Evolutionary conservation across 2,888 invertebrate species (phyloP).

Genomic region (Drosophila mulleri): DNA sequence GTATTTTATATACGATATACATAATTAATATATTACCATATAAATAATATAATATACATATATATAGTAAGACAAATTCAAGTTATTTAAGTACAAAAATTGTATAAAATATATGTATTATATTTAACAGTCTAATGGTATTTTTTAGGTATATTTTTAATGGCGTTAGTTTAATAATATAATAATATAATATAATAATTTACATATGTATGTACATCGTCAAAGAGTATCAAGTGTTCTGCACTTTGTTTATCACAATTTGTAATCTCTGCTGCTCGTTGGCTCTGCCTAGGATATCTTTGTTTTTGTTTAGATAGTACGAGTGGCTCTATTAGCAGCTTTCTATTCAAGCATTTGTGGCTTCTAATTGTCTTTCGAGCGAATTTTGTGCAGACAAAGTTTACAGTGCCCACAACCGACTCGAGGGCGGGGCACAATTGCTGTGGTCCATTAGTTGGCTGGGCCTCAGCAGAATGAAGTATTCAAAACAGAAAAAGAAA

Average conservation of each 20-base stretch:
- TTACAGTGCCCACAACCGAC: conserved; percentile 22
- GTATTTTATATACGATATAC: too few relatives aligned
- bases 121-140: too few relatives aligned
- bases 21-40: too few relatives aligned
- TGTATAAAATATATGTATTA: too few relatives aligned
- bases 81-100: too few relatives aligned
- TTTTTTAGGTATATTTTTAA: too few relatives aligned
- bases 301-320: conserved; percentile 43
- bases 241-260: background rate
- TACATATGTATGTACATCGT: too few relatives aligned
- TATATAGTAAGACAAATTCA: too few relatives aligned
- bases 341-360: conserved; percentile 48
- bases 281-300: conserved; percentile 7
- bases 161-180: too few relatives aligned
- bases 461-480: background rate
- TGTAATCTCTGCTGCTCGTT: conserved; percentile 1
- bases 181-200: too few relatives aligned
- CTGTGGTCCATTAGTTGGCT: conserved; percentile 22
- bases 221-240: background rate
- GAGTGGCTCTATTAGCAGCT: conserved; percentile 59
- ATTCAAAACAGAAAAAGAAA: background rate
- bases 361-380: conserved; percentile 59
- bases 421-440: conserved; percentile 23
- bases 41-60: too few relatives aligned
- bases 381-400: conserved; percentile 48